Conservation (phyloP, 2,888 invertebrate species). For the Dugesia japonica region DNA sequence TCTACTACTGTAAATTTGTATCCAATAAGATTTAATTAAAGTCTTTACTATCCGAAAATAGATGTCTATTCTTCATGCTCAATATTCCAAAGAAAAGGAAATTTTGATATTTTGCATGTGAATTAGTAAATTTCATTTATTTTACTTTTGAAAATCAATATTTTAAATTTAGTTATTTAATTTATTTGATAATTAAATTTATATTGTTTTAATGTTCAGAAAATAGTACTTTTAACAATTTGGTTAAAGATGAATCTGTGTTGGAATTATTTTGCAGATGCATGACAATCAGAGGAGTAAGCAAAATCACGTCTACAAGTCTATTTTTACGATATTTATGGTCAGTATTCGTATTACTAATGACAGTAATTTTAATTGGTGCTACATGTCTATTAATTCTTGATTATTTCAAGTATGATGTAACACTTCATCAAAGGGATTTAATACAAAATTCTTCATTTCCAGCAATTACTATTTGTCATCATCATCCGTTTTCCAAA, state of each 20-base stretch:
- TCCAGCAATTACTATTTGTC: slow-evolving; percentile 34
- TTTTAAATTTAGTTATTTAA: too few relatives aligned
- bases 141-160: too few relatives aligned
- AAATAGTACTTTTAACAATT: not conserved
- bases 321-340: slow-evolving; percentile 29
- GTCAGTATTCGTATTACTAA: slow-evolving; percentile 29
- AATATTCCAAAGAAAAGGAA: too few relatives aligned
- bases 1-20: too few relatives aligned
- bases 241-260: not conserved
- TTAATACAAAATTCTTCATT: slow-evolving; percentile 25
- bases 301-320: slow-evolving; percentile 28
- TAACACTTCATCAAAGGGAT: slow-evolving; percentile 24
- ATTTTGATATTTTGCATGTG: too few relatives aligned
- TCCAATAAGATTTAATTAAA: too few relatives aligned
- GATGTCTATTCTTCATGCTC: too few relatives aligned
- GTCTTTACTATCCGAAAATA: too few relatives aligned
- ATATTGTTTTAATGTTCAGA: too few relatives aligned
- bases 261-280: slow-evolving; percentile 33
- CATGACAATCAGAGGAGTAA: slow-evolving; percentile 34
- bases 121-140: too few relatives aligned
- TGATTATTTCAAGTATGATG: slow-evolving; percentile 35
- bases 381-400: slow-evolving; percentile 28
- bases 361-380: slow-evolving; percentile 30
- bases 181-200: too few relatives aligned
- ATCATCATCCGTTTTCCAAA: slow-evolving; percentile 33